Base-by-base conservation (phyloP, 2,113 vertebrate genomes). In the Mirounga angustirostris region DNA sequence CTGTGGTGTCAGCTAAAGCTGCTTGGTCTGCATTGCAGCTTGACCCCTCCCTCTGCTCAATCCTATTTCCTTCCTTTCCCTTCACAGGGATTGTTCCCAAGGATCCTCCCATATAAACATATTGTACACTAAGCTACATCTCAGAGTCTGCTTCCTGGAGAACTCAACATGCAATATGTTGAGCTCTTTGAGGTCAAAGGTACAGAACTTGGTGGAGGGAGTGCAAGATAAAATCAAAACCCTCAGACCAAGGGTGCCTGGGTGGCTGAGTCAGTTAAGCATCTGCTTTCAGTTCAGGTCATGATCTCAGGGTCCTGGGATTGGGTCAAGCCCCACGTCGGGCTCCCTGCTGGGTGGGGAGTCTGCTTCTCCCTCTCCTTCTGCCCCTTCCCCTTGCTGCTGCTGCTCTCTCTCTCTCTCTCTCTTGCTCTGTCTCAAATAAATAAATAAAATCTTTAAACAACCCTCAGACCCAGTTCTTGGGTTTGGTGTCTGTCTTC, bases 301-400 rank as follows among this genome's bases (percentile, higher is more conserved):
- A 33, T 65, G 28, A 65, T 65, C 28, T 65, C 63, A 65, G 28
- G 63, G 63, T 65, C 28, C 28, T 65, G 63, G 28, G 28, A 63
- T 65, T 4, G 14, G 28, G 30, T 65, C 61, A 65, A 65, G 28
- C 4, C 63, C 63, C 13, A 65, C 63, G 30, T 65, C 5, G 13
- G 28, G 28, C 63, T 65, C 63, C 28, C 5, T 65, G 63, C 63
- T 65, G 28, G 63, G 63, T 30, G 63, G 28, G 63, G 28, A 65
- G 28, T 30, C 63, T 65, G 30, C 2, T 67, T 67, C 63, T 16
- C 14, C 63, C 14, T 15, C 14, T 67, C 28, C 30, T 2, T 67
- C 63, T 67, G 63, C 15, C 2, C 6, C 14, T 5, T 30, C 14
- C 6, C 30, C 0, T 10, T 14, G 4, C 13, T 0, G 13, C 52